phyloP scores from a whole-genome alignment of 2,888 invertebrate species.

The Ochropleura leucogaster region DNA sequence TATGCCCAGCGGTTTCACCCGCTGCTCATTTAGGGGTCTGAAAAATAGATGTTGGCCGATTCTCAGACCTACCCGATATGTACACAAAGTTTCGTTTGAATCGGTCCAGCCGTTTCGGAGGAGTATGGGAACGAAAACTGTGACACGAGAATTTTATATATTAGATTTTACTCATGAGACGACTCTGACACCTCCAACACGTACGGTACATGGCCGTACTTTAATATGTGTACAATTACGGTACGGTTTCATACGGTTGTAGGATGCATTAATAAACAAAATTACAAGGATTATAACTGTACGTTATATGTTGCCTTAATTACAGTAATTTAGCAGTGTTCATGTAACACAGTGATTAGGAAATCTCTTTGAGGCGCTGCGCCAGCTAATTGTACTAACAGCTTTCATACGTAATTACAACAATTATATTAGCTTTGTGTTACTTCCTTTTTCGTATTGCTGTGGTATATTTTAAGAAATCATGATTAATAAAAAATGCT shows the following conservation, averaged over 20 bases:
- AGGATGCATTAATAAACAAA: background rate
- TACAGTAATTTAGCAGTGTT: slow-evolving; percentile 15
- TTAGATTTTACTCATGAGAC: too few species aligned
- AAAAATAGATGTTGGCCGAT: too few species aligned
- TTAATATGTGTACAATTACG: too few species aligned
- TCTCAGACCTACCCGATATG: too few species aligned
- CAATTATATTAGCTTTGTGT: background rate
- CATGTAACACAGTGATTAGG: slow-evolving; percentile 22
- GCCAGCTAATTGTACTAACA: slow-evolving; percentile 22
- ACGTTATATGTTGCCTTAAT: background rate
- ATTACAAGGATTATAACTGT: slow-evolving; percentile 14
- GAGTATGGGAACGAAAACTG: too few species aligned
- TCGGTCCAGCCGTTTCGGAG: too few species aligned
- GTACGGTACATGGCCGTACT: too few species aligned
- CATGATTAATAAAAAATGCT: background rate
- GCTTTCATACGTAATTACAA: slow-evolving; percentile 25
- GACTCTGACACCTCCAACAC: too few species aligned
- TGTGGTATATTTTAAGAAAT: background rate
- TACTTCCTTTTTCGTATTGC: background rate
- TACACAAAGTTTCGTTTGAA: too few species aligned
- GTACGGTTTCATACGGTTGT: background rate
- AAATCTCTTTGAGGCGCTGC: slow-evolving; percentile 36
- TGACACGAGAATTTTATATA: too few species aligned
- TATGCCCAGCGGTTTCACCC: too few species aligned
- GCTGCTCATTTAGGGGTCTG: too few species aligned